phyloP scores from a whole-genome alignment of 2,113 vertebrate genomes.

The Tragelaphus imberbis region DNA sequence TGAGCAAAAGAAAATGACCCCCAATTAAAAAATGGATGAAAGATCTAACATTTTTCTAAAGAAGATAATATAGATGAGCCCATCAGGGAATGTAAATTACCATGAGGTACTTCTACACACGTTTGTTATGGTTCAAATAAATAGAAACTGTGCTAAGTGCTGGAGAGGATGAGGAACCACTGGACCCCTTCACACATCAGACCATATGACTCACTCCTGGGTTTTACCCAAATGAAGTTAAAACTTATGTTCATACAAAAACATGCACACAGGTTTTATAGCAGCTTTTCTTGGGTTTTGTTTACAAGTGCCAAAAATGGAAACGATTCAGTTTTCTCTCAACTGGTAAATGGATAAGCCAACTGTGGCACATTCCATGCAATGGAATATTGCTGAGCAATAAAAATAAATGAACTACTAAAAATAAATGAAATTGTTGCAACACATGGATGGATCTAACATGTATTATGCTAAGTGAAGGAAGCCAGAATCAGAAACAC shows the following conservation, averaged over 20 bases:
- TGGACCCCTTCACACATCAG: background rate
- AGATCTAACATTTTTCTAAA: background rate
- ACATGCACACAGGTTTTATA: background rate
- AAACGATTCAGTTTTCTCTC: background rate
- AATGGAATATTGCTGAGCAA: background rate
- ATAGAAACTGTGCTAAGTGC: background rate
- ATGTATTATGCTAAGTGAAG: background rate
- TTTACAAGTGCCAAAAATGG: background rate
- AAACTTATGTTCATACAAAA: background rate
- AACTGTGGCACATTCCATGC: background rate
- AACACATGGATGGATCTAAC: background rate
- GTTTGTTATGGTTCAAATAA: background rate
- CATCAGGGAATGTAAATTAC: background rate
- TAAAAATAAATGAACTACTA: background rate
- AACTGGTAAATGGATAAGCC: background rate
- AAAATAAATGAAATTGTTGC: background rate
- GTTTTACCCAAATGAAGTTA: background rate
- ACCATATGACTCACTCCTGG: background rate
- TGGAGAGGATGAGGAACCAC: background rate
- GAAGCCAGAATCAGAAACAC: background rate
- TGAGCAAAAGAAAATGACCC: background rate
- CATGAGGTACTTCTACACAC: background rate
- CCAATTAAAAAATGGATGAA: background rate
- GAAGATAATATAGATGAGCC: background rate
- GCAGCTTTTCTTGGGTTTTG: background rate